These are phyloP conservation scores for Grallaria varia DNA, from an alignment of 2,113 vertebrate genomes.

Conservation along the genomic window DNA sequence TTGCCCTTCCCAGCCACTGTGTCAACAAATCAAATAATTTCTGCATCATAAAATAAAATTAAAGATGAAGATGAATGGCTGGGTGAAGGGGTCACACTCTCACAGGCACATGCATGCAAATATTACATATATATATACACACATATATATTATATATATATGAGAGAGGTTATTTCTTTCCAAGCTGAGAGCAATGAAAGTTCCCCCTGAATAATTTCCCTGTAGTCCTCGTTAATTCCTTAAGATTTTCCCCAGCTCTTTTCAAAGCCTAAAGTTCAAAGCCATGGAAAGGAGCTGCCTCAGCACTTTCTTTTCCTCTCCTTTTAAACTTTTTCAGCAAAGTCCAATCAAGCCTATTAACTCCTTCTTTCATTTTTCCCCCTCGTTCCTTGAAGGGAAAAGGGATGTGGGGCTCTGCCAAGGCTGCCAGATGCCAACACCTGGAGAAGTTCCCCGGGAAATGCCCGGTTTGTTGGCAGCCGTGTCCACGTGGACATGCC, in stretches of 20 bases:
- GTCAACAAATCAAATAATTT: neutral
- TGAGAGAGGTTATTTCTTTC: neutral
- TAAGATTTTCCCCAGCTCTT: slow-evolving; percentile 56
- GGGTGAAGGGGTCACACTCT: neutral
- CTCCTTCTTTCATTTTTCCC: neutral
- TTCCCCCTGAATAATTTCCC: slow-evolving; percentile 56
- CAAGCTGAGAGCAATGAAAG: neutral
- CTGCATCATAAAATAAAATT: neutral
- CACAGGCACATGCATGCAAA: neutral
- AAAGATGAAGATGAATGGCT: neutral
- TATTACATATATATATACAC: no score
- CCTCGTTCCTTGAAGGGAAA: neutral
- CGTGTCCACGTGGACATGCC: accelerated
- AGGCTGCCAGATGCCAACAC: neutral
- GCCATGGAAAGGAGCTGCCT: slow-evolving; percentile 42
- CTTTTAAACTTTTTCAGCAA: neutral
- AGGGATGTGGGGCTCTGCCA: neutral
- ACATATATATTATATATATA: neutral
- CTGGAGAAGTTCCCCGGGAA: neutral
- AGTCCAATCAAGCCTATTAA: slow-evolving; percentile 56
- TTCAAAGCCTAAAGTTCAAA: slow-evolving; percentile 74
- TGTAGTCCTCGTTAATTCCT: slow-evolving; percentile 69
- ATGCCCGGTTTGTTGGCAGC: neutral
- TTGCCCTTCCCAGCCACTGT: accelerated
- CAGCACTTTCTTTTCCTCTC: slow-evolving; percentile 48